phyloP scores from a whole-genome alignment of 2,888 invertebrate species.

The Darwinula stevensoni region DNA sequence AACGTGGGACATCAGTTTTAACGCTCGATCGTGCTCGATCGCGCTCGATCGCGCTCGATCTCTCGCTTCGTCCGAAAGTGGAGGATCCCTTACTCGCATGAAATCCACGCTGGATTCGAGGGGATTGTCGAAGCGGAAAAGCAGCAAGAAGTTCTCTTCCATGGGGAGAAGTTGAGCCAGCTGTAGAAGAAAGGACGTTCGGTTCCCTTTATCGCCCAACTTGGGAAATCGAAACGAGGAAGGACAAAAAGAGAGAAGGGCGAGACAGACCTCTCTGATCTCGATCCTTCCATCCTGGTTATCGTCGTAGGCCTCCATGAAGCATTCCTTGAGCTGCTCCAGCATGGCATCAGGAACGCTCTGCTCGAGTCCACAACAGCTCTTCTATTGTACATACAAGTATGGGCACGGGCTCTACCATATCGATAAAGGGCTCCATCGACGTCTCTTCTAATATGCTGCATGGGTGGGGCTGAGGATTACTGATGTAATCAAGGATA shows the following conservation, averaged over 20 bases:
- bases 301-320: constrained; percentile 18
- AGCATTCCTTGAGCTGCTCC: constrained; percentile 14
- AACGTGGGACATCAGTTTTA: no score
- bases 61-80: no score
- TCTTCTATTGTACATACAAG: background rate
- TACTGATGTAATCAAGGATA: no score
- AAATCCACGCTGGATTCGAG: constrained; percentile 19
- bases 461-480: no score
- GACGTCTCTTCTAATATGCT: no score
- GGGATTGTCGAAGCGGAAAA: constrained; percentile 18
- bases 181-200: constrained; percentile 11
- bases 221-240: no score
- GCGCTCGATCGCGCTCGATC: no score
- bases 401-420: no score
- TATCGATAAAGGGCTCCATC: no score
- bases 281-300: constrained; percentile 18
- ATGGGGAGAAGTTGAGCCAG: constrained; percentile 18
- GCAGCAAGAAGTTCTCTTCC: constrained; percentile 18
- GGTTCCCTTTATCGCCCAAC: background rate
- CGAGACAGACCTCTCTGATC: constrained; percentile 15
- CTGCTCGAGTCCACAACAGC: constrained; percentile 12
- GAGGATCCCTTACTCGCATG: constrained; percentile 17
- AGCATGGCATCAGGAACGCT: constrained; percentile 15
- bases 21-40: no score
- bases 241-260: background rate